phyloP scores from a whole-genome alignment of 2,113 vertebrate genomes.

The Urocitellus parryii region DNA sequence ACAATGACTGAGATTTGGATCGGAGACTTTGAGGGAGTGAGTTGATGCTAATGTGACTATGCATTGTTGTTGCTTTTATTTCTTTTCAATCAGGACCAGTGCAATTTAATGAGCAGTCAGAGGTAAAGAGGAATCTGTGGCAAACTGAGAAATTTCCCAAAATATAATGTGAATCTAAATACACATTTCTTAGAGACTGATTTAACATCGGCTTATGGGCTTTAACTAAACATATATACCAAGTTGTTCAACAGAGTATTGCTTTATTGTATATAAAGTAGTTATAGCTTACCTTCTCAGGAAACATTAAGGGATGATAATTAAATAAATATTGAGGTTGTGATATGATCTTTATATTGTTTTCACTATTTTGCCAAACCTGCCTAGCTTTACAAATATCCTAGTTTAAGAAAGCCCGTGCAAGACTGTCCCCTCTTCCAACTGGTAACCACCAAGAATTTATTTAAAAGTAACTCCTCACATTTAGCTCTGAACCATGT shows the following conservation, averaged over 20 bases:
- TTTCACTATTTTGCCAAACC: not conserved
- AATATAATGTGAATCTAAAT: not conserved
- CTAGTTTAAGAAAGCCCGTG: not conserved
- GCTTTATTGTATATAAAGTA: not conserved
- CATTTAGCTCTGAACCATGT: not conserved
- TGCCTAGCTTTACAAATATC: not conserved
- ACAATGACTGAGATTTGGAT: not conserved
- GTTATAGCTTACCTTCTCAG: not conserved
- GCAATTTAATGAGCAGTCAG: not conserved
- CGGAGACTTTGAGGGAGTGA: not conserved
- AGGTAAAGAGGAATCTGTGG: not conserved
- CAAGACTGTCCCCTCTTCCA: not conserved
- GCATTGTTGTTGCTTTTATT: not conserved
- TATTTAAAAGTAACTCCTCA: not conserved
- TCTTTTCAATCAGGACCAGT: not conserved
- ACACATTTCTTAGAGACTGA: not conserved
- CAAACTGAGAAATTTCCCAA: not conserved
- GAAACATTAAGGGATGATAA: not conserved
- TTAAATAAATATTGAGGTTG: not conserved
- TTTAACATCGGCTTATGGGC: not conserved
- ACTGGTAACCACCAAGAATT: not conserved
- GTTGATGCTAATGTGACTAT: not conserved
- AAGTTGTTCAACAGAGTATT: not conserved
- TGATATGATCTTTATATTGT: not conserved
- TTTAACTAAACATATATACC: not conserved